Conservation (phyloP, 2,888 invertebrate genomes). For the Autographa pulchrina region DNA sequence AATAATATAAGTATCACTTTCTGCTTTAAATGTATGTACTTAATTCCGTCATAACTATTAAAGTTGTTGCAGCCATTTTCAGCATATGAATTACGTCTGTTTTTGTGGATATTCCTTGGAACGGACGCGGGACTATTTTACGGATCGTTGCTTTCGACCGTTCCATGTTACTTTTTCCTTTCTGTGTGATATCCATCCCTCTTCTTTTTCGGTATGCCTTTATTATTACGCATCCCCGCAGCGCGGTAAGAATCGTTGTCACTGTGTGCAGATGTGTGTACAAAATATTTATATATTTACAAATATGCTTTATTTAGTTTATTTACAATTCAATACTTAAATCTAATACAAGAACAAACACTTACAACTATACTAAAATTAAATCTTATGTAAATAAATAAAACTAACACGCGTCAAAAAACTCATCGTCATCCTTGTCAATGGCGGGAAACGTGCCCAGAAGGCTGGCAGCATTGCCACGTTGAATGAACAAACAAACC, state of each 20-base stretch:
- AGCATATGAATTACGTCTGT: slow-evolving; percentile 58
- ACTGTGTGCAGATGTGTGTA: not conserved
- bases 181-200: slow-evolving; percentile 46
- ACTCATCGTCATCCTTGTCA: too few species aligned
- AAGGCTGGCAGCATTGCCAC: too few species aligned
- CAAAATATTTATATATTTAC: not conserved
- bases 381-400: too few species aligned
- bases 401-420: too few species aligned
- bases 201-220: slow-evolving; percentile 42
- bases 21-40: not conserved
- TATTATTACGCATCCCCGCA: slow-evolving; percentile 38
- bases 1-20: not conserved
- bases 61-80: slow-evolving; percentile 39
- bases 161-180: slow-evolving; percentile 64
- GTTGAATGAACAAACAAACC: too few species aligned
- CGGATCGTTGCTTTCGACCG: slow-evolving; percentile 69
- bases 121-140: slow-evolving; percentile 72
- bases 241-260: slow-evolving; percentile 20
- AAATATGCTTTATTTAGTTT: not conserved
- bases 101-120: slow-evolving; percentile 65
- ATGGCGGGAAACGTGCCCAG: too few species aligned
- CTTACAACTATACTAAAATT: too few species aligned
- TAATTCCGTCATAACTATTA: not conserved
- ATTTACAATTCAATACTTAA: too few species aligned
- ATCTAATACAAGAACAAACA: too few species aligned